Conservation (phyloP, 1,140 invertebrate species). For the Lysiphlebus fabarum region DNA sequence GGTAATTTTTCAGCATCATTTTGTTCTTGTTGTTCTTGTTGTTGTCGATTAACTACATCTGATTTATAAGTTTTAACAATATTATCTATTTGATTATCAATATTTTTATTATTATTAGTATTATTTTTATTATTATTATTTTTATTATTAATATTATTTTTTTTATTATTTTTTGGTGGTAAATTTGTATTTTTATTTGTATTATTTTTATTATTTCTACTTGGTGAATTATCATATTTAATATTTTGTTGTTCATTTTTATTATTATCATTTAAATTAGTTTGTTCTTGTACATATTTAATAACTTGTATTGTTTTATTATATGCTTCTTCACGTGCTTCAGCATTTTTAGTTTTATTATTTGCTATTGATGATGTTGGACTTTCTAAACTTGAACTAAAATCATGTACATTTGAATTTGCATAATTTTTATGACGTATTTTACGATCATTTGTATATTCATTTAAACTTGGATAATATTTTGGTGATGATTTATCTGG, state of each 20-base stretch:
- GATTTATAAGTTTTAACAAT: no score
- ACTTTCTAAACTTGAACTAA: constrained; percentile 44
- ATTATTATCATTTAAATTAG: constrained; percentile 30
- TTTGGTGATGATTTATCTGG: constrained; percentile 43
- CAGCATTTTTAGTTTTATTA: constrained; percentile 42
- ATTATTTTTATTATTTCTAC: constrained; percentile 28
- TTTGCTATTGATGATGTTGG: constrained; percentile 37
- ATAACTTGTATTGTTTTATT: constrained; percentile 47
- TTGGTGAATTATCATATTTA: constrained; percentile 31
- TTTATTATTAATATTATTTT: constrained; percentile 11
- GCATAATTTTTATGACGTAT: constrained; percentile 37
- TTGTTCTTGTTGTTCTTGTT: no score
- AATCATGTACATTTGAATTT: constrained; percentile 34
- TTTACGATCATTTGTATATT: constrained; percentile 45
- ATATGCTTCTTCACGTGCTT: constrained; percentile 46
- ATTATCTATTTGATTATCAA: no score
- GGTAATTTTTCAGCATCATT: no score
- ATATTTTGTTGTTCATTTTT: no score
- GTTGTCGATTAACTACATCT: no score
- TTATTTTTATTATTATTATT: no score
- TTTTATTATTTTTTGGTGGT: constrained; percentile 30
- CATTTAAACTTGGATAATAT: constrained; percentile 51
- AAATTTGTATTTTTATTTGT: constrained; percentile 14
- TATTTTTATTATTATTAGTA: no score
- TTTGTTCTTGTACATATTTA: constrained; percentile 46